A percentile compares a stretch with the other conserved stretches of the same genome.
Evolutionary conservation across 2,888 invertebrate genomes (phyloP).

Genomic region (Trissolcus brochymenae): DNA sequence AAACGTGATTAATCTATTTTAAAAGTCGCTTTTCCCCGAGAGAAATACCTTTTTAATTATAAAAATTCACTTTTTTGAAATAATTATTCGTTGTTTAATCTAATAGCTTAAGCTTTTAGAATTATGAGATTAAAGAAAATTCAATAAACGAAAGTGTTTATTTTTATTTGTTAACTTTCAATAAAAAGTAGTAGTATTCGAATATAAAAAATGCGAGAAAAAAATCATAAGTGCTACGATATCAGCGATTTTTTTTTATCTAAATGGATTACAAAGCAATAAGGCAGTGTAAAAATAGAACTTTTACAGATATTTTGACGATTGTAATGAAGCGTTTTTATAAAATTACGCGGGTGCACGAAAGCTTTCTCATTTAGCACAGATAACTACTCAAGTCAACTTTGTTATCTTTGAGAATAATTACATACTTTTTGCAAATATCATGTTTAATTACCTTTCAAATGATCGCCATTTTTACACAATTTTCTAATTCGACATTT

Average conservation of each 20-base stretch:
- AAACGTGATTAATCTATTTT: too few species aligned
- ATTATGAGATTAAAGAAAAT: too few species aligned
- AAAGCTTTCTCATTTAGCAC: conserved; percentile 37
- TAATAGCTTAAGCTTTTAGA: too few species aligned
- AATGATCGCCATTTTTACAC: background rate
- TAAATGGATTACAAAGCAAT: conserved; percentile 20
- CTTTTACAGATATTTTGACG: conserved; percentile 24
- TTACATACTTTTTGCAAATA: conserved; percentile 15
- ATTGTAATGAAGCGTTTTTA: conserved; percentile 39
- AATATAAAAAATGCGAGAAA: background rate
- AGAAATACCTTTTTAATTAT: too few species aligned
- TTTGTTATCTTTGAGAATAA: conserved; percentile 25
- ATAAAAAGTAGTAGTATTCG: too few species aligned
- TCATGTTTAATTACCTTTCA: conserved; percentile 16
- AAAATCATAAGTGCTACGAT: too few species aligned
- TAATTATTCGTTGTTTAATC: too few species aligned
- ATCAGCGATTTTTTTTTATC: background rate
- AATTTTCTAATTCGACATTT: background rate
- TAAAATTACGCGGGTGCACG: conserved; percentile 36
- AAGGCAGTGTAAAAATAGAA: conserved; percentile 15
- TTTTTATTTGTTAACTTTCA: too few species aligned
- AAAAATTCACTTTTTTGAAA: too few species aligned
- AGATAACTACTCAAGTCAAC: conserved; percentile 37
- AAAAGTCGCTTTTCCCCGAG: too few species aligned
- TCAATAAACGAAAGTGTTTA: too few species aligned